Evolutionary conservation across 2,797 vertebrate genomes (phyloP), one percentile per base, ranked within the genome.

Genomic region (Cichlasoma orientale): DNA sequence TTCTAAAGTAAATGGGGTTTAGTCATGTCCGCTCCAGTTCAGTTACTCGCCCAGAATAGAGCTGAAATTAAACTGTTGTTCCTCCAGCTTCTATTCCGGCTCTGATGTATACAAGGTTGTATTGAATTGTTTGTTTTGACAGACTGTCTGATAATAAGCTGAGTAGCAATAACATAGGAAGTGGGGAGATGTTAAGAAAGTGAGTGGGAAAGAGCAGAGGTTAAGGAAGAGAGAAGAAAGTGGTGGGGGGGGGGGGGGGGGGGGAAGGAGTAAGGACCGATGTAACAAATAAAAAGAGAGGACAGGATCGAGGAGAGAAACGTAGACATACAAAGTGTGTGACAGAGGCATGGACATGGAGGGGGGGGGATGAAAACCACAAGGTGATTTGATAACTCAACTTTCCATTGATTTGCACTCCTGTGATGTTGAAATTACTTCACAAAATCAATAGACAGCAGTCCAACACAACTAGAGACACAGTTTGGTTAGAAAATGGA

Each of bases 341-440:
- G 56, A 52, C 29, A 72, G 23, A 50, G 14, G 23, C 4, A 2
- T 68, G 25, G 47, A 4, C 31, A 41, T 13, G 16, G 36, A 54
- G 27, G 66, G 25, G 44, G 53, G 75, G 31, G 56, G 47, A 82
- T 77, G 77, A 57, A 82, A 72, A 80, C 77, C 56, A 68, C 77
- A 25, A 82, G 56, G 75, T 82, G 72, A 88, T 90, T 84, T 86
- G 85, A 89, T 86, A 86, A 90, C 82, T 88, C 1, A 38, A 84
- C 81, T 82, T 76, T 57, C 8, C 36, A 92, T 93, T 83, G 86
- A 89, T 87, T 44, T 78, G 29, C 75, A 84, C 74, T 88, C 72
- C 77, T 74, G 72, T 75, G 80, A 87, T 85, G 85, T 74, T 83
- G 77, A 89, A 91, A 92, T 90, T 82, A 89, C 85, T 84, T 90